Evolutionary conservation across 1,140 invertebrate genomes (phyloP), one percentile per base, ranked within the genome.

Genomic region (Contarinia nasturtii): DNA sequence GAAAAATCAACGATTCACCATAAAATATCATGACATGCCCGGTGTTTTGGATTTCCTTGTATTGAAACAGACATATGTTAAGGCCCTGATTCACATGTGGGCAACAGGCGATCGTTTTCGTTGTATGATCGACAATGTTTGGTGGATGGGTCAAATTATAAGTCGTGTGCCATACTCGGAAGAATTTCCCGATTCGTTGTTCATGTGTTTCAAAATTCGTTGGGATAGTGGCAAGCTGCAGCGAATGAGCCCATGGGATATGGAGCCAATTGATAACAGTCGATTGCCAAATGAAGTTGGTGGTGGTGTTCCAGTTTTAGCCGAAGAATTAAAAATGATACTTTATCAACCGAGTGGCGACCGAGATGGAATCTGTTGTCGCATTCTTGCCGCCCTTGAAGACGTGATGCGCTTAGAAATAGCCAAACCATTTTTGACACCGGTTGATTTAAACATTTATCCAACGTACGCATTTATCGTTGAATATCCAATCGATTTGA

Each of bases 1-100:
- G 44, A 81, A 77, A 10, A 78, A 77, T 0, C 71, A 75, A 14
- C 70, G 70, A 49, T 92, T 96, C 55, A 85, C 79, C 18, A 82
- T 88, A 22, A 89, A 87, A 59, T 97, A 95, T 63, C 94, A 98
- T 67, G 93, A 98, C 66, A 90, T 97, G 80, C 77, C 88, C 2
- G 89, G 93, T 68, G 90, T 97, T 0, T 75, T 95, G 41, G 94
- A 98, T 67, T 98, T 98, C 66, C 68, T 98, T 14, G 87, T 98
- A 15, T 68, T 97, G 42, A 76, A 81, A 45, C 90, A 96, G 62
- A 84, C 80, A 42, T 97, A 89, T 65, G 86, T 93, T 49, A 72
- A 75, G 34, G 86, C 87, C 0, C 74, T 86, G 43, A 69, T 73
- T 19, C 71, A 86, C 43, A 77, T 79, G 52, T 96, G 90, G 90